A percentile compares a stretch with the other conserved stretches of the same genome.
These are phyloP conservation scores for Olivierus martensii DNA, from an alignment of 1,140 invertebrate species.

Conservation along the genomic window DNA sequence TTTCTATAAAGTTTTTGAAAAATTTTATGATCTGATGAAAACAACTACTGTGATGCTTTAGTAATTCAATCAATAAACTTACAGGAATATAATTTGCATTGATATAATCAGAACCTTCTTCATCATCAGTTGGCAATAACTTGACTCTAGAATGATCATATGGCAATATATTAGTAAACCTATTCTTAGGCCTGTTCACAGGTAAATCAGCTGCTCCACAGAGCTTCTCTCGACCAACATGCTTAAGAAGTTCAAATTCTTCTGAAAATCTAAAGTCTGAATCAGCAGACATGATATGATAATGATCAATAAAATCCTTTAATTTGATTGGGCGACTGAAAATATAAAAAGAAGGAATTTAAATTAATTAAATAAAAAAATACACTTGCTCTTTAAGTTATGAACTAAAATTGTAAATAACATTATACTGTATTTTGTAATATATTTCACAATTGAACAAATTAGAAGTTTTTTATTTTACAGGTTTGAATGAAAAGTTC, in stretches of 20 bases:
- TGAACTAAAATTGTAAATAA: too few relatives aligned
- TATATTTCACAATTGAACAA: neutral
- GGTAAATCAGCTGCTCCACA: conserved; percentile 81
- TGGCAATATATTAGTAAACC: conserved; percentile 97
- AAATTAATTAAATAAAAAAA: neutral
- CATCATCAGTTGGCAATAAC: conserved; percentile 86
- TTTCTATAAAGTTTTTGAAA: too few relatives aligned
- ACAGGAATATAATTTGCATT: conserved; percentile 89
- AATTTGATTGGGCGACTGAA: conserved; percentile 69
- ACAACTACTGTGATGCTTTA: too few relatives aligned
- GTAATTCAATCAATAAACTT: conserved; percentile 3
- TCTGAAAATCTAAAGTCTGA: conserved; percentile 97
- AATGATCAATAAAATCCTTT: conserved; percentile 84
- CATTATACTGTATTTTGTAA: neutral
- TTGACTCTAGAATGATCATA: conserved; percentile 95
- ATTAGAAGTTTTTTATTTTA: too few relatives aligned
- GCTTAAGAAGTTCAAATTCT: conserved; percentile 94
- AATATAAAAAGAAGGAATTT: neutral
- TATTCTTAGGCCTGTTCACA: conserved; percentile 91
- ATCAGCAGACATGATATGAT: conserved; percentile 89
- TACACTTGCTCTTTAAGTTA: neutral
- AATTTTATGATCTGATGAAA: too few relatives aligned
- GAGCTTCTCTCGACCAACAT: conserved; percentile 81
- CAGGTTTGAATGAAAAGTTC: too few relatives aligned
- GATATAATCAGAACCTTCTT: conserved; percentile 92